Evolutionary conservation across 2,888 invertebrate genomes (phyloP).

Genomic region (Calliphora vomitoria): DNA sequence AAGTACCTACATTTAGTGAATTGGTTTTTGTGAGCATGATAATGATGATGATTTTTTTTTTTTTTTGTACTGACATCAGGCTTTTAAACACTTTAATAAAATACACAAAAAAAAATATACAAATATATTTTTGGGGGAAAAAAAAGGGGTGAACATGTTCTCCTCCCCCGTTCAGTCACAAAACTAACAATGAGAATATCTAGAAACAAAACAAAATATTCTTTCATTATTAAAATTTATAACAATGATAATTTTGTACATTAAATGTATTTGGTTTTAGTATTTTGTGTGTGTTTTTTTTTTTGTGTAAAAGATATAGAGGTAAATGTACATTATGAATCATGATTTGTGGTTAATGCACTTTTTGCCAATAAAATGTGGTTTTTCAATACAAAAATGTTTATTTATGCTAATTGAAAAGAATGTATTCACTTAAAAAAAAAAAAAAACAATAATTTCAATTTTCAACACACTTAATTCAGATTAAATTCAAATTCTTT

Average conservation of each 20-base stretch:
- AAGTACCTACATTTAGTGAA: slow-evolving; percentile 45
- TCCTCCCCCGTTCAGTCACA: not conserved
- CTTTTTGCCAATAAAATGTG: slow-evolving; percentile 64
- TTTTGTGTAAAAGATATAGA: not conserved
- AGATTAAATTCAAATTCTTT: no score
- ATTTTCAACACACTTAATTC: not conserved
- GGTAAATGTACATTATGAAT: slow-evolving; percentile 63
- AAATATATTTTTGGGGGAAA: not conserved
- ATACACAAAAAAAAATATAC: not conserved
- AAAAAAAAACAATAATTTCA: not conserved
- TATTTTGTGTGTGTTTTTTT: slow-evolving; percentile 20
- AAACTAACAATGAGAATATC: slow-evolving; percentile 32
- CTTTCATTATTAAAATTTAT: slow-evolving; percentile 43
- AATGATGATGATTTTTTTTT: slow-evolving; percentile 31
- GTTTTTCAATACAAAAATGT: slow-evolving; percentile 31
- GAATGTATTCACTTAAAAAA: not conserved
- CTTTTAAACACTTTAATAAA: slow-evolving; percentile 2
- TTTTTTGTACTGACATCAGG: not conserved
- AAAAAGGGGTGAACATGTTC: not conserved
- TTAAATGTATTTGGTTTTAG: slow-evolving; percentile 24
- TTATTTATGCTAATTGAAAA: slow-evolving; percentile 29
- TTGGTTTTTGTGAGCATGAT: slow-evolving; percentile 20
- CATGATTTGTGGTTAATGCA: slow-evolving; percentile 70
- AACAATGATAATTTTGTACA: slow-evolving; percentile 38
- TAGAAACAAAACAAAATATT: slow-evolving; percentile 34